These are phyloP conservation scores for Tonatia bakeri DNA, from an alignment of 2,113 vertebrate genomes.

Conservation along the genomic window DNA sequence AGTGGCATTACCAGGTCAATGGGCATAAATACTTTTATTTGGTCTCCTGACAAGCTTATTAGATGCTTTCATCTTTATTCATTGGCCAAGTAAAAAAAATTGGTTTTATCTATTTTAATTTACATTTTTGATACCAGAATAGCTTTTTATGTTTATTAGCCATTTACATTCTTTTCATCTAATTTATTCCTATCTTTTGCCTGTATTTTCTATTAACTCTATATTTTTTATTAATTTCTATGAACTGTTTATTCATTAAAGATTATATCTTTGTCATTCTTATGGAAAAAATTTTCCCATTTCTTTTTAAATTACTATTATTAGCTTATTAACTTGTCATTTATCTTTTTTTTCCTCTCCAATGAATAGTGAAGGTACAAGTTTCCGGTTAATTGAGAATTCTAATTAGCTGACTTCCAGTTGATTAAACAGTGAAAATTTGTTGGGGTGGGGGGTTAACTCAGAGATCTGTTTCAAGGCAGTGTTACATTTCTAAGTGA, in stretches of 20 bases:
- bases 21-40: neutral
- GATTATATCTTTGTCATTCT: constrained; percentile 9
- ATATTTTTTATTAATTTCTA: constrained; percentile 7
- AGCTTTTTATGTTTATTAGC: neutral
- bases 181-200: neutral
- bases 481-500: constrained; percentile 9
- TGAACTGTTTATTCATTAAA: neutral
- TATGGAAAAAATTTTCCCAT: neutral
- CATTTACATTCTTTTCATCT: neutral
- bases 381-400: constrained; percentile 66
- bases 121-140: neutral
- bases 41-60: neutral
- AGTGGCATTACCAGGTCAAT: neutral
- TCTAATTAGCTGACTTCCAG: constrained; percentile 58
- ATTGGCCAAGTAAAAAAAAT: neutral
- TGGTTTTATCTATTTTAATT: neutral
- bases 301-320: constrained; percentile 31
- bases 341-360: neutral
- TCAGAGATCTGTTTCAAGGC: neutral
- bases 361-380: neutral
- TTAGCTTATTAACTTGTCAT: constrained; percentile 32
- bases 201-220: neutral
- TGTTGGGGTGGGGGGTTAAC: neutral
- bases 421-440: constrained; percentile 48
- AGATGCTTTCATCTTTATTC: neutral